Evolutionary conservation across 2,888 invertebrate species (phyloP), one percentile per base, ranked within the genome.

Genomic region (Nipponacmea schrenckii): DNA sequence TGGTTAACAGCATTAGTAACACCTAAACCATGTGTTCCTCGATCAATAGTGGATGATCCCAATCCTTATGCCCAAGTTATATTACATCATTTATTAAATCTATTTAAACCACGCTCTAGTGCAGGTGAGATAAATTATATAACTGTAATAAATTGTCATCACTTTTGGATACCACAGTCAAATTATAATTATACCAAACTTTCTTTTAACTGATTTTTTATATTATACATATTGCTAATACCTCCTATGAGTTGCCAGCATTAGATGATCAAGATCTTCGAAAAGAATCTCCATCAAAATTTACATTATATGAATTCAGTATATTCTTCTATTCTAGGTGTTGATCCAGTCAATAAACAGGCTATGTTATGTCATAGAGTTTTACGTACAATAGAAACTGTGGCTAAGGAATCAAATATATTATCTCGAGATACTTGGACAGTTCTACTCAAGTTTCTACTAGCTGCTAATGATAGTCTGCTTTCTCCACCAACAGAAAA

Each of bases 351-450:
- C 7, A 87, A 96, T 88, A 92, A 96, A 75, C 97, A 98, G 90
- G 97, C 97, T 0, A 94, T 98, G 3, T 74, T 85, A 66, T 88
- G 88, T 77, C 88, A 88, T 73, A 77, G 88, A 64, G 87, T 87
- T 7, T 77, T 88, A 64, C 76, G 88, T 24, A 83, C 82, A 15
- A 81, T 88, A 26, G 86, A 88, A 78, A 73, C 94, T 83, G 92
- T 94, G 10, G 93, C 94, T 12, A 92, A 94, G 82, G 93, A 93
- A 72, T 94, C 94, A 0, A 92, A 91, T 77, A 91, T 91, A 68
- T 91, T 98, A 82, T 94, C 95, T 67, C 91, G 94, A 26, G 94
- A 94, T 80, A 96, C 97, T 10, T 98, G 98, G 98, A 94, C 96
- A 85, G 92, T 95, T 1, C 89, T 98, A 50, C 91, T 98, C 66